phyloP scores from a whole-genome alignment of 2,888 invertebrate species.

The Agriotes lineatus region DNA sequence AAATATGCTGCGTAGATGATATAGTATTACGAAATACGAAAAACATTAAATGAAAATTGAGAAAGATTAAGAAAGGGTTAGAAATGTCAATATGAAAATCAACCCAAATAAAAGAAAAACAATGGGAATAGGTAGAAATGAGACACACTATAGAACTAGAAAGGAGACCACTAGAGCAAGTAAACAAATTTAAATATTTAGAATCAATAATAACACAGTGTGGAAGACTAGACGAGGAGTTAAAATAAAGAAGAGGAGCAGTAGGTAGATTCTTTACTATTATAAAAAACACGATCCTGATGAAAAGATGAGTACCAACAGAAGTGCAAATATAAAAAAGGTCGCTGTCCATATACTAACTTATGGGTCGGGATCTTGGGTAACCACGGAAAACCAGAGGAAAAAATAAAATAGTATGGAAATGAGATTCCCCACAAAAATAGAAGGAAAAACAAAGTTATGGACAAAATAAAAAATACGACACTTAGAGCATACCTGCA shows the following conservation, averaged over 20 bases:
- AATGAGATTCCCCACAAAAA: not conserved
- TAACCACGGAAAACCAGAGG: not conserved
- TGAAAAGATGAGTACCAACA: not conserved
- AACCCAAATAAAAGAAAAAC: not conserved
- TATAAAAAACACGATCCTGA: not conserved
- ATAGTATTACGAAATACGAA: no score
- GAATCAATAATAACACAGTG: not conserved
- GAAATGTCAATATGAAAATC: not conserved
- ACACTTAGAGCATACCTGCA: not conserved
- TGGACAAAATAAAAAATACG: not conserved
- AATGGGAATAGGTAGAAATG: no score
- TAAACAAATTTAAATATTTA: slow-evolving; percentile 2
- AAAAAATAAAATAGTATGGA: not conserved
- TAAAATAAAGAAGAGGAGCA: not conserved
- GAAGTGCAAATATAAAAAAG: not conserved
- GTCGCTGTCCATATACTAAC: not conserved
- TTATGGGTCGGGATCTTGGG: not conserved
- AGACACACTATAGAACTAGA: not conserved
- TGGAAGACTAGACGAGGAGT: not conserved
- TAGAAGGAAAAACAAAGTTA: not conserved
- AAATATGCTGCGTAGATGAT: slow-evolving; percentile 1
- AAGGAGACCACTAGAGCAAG: not conserved
- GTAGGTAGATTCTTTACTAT: not conserved
- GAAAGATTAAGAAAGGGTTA: not conserved
- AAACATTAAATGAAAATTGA: no score